Evolutionary conservation across 2,888 invertebrate genomes (phyloP).

Genomic region (Zygothrica quintamaculata): DNA sequence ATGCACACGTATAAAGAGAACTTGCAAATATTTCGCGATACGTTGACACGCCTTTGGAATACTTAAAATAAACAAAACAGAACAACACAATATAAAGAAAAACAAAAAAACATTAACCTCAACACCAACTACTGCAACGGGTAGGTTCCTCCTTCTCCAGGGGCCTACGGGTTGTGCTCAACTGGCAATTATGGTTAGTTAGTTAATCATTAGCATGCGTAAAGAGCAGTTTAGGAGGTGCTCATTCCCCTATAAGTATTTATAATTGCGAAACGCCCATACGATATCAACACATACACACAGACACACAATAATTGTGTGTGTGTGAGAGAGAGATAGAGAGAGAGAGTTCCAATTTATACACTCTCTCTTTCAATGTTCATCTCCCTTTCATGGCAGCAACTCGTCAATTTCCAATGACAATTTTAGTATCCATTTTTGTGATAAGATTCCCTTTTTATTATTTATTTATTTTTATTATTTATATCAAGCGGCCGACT

Average conservation of each 20-base stretch:
- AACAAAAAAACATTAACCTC: constrained; percentile 25
- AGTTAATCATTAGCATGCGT: constrained; percentile 70
- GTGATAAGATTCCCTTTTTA: constrained; percentile 67
- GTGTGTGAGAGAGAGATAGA: constrained; percentile 2
- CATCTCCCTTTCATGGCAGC: constrained; percentile 2
- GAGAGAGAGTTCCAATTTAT: neutral
- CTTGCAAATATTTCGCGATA: constrained; percentile 48
- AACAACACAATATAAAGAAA: constrained; percentile 25
- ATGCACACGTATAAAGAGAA: constrained; percentile 19
- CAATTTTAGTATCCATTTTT: constrained; percentile 18
- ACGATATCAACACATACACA: neutral
- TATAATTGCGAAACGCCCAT: constrained; percentile 53
- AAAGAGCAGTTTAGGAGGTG: constrained; percentile 33
- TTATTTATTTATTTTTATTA: too few relatives aligned
- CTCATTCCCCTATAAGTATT: constrained; percentile 10
- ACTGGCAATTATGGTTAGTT: constrained; percentile 61
- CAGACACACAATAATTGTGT: too few relatives aligned
- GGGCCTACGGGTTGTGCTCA: constrained; percentile 47
- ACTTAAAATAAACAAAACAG: constrained; percentile 30
- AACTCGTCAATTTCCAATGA: constrained; percentile 20
- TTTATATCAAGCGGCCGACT: constrained; percentile 15
- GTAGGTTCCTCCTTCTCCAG: constrained; percentile 52
- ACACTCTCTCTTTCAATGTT: constrained; percentile 4
- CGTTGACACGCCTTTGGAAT: constrained; percentile 62
- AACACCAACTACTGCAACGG: constrained; percentile 29